Evolutionary conservation across 2,888 invertebrate genomes (phyloP).

Genomic region (Dolichopus griseipennis): DNA sequence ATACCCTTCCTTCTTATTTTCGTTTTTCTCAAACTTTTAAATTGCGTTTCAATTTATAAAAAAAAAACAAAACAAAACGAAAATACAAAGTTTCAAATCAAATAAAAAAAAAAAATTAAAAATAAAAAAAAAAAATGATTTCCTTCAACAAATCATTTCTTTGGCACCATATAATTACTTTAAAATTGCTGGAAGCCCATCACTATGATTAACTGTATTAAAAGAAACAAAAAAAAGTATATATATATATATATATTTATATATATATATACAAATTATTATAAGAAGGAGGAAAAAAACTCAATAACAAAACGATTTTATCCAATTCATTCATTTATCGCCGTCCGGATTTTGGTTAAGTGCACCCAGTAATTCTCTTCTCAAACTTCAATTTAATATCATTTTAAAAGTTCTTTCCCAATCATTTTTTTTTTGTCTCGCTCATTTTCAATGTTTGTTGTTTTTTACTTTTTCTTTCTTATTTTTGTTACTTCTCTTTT

Average conservation of each 20-base stretch:
- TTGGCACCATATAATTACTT: constrained; percentile 4
- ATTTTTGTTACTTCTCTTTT: neutral
- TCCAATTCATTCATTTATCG: neutral
- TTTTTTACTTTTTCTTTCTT: too few species aligned
- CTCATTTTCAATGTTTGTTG: too few species aligned
- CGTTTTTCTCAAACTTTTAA: too few species aligned
- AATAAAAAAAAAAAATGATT: neutral
- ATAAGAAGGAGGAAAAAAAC: neutral
- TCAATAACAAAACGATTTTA: neutral
- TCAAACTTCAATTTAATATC: neutral
- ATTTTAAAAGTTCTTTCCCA: neutral
- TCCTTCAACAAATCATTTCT: constrained; percentile 6
- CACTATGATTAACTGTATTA: neutral
- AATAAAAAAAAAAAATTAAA: neutral
- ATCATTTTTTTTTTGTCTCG: neutral
- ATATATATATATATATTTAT: too few species aligned
- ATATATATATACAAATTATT: neutral
- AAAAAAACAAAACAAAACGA: too few species aligned
- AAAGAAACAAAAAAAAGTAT: neutral
- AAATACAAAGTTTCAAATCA: too few species aligned
- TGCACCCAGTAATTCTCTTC: neutral
- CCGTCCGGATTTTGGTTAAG: neutral
- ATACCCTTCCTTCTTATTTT: too few species aligned
- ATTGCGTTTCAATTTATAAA: too few species aligned
- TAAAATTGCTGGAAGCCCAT: neutral